Percentiles rank a stretch among this genome's conserved stretches.
phyloP scores from a whole-genome alignment of 2,888 invertebrate species.

The Lochmaea crataegi region DNA sequence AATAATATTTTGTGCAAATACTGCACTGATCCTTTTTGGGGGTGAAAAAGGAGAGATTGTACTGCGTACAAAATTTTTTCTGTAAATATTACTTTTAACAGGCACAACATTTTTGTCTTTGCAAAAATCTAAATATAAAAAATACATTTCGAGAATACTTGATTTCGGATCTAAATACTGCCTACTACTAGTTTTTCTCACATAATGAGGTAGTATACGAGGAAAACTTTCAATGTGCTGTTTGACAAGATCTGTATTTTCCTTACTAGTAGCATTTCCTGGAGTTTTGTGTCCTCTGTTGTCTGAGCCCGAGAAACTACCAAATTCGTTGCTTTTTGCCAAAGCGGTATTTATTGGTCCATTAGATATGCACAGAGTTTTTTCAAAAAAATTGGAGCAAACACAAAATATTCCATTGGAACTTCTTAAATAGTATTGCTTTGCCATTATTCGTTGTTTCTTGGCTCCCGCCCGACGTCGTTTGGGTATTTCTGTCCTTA shows the following conservation, averaged over 20 bases:
- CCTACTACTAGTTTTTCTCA: conserved; percentile 16
- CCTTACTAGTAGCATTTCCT: conserved; percentile 21
- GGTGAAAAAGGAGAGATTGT: conserved; percentile 8
- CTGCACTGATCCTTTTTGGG: conserved; percentile 15
- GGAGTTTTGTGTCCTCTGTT: conserved; percentile 24
- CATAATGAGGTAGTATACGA: conserved; percentile 17
- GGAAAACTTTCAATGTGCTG: conserved; percentile 35
- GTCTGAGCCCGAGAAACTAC: conserved; percentile 18
- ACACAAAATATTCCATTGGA: conserved; percentile 7
- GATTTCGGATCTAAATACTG: conserved; percentile 23
- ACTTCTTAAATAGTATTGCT: conserved; percentile 9
- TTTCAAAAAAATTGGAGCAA: too few species aligned
- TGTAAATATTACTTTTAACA: conserved; percentile 1
- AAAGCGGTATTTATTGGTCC: conserved; percentile 24
- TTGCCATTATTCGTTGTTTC: conserved; percentile 2
- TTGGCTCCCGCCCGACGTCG: neutral
- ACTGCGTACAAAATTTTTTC: conserved; percentile 10
- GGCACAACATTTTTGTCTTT: neutral
- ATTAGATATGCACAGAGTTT: conserved; percentile 26
- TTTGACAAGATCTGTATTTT: conserved; percentile 11
- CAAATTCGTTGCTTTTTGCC: conserved; percentile 13
- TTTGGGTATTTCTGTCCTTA: too few species aligned
- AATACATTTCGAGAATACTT: conserved; percentile 25
- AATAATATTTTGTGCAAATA: conserved; percentile 10
- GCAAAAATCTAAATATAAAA: conserved; percentile 14